Evolutionary conservation across 2,113 vertebrate species (phyloP).

Genomic region (Smithornis capensis): DNA sequence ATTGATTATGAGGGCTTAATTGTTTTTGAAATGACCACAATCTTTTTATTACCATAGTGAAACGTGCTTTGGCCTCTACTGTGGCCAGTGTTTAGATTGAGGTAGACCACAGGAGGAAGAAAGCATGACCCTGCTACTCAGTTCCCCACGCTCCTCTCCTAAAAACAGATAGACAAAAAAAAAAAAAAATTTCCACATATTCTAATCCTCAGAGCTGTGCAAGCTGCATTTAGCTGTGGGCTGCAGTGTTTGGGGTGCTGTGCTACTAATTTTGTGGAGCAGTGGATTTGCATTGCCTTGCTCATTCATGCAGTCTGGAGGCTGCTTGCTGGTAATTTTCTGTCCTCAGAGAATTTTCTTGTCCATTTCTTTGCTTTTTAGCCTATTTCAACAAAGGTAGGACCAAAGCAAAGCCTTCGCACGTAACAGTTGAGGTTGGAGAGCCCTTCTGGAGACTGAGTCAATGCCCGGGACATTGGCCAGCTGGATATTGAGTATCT

Average conservation of each 20-base stretch:
- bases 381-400: neutral
- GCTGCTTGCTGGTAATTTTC: neutral
- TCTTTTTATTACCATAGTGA: slow-evolving; percentile 26
- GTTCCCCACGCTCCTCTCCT: slow-evolving; percentile 20
- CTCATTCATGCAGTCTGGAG: neutral
- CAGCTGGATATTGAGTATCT: neutral
- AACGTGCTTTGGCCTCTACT: slow-evolving; percentile 53
- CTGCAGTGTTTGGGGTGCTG: neutral
- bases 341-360: neutral
- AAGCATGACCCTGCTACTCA: slow-evolving; percentile 14
- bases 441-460: neutral
- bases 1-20: slow-evolving; percentile 27
- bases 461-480: neutral
- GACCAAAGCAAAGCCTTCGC: neutral
- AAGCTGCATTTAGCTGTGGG: neutral
- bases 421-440: fast-evolving
- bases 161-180: slow-evolving; percentile 23
- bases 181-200: neutral
- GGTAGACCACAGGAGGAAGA: slow-evolving; percentile 52
- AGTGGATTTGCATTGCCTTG: neutral
- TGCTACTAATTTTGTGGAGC: neutral
- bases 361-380: neutral
- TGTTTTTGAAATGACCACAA: slow-evolving; percentile 42
- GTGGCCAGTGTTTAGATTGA: slow-evolving; percentile 34
- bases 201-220: neutral